phyloP scores from a whole-genome alignment of 2,888 invertebrate genomes.

The Hipparchia sbordonii region DNA sequence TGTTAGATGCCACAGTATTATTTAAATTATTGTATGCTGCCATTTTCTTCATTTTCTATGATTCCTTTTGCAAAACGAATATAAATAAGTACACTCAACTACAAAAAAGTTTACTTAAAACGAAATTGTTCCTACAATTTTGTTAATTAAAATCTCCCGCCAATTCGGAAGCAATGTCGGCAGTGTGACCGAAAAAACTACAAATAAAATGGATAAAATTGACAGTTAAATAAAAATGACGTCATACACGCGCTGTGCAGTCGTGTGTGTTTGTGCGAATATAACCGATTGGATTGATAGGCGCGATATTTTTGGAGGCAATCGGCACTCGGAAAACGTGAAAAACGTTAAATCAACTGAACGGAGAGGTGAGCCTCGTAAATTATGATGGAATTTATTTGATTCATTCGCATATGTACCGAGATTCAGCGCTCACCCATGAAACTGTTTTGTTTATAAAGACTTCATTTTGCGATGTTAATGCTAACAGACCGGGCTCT shows the following conservation, averaged over 20 bases:
- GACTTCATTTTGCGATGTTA: neutral
- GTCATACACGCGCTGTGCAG: neutral
- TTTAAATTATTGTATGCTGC: no score
- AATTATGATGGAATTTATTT: constrained; percentile 10
- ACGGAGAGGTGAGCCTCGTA: neutral
- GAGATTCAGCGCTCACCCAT: neutral
- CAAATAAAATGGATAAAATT: neutral
- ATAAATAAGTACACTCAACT: no score
- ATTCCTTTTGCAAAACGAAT: no score
- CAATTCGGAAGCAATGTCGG: no score
- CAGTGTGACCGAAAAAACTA: neutral
- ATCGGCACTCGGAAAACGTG: constrained; percentile 1
- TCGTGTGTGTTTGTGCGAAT: neutral
- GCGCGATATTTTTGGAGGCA: constrained; percentile 5
- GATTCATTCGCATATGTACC: neutral
- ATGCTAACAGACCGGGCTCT: neutral
- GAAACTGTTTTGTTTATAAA: constrained; percentile 9
- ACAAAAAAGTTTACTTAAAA: no score
- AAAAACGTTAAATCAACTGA: constrained; percentile 13
- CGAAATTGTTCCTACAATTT: no score
- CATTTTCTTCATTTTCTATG: no score
- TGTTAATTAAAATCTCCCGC: no score
- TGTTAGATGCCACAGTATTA: no score
- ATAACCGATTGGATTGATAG: constrained; percentile 10
- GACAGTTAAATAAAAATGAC: neutral